Evolutionary conservation across 2,113 vertebrate species (phyloP).

Genomic region (Myotis lucifugus): DNA sequence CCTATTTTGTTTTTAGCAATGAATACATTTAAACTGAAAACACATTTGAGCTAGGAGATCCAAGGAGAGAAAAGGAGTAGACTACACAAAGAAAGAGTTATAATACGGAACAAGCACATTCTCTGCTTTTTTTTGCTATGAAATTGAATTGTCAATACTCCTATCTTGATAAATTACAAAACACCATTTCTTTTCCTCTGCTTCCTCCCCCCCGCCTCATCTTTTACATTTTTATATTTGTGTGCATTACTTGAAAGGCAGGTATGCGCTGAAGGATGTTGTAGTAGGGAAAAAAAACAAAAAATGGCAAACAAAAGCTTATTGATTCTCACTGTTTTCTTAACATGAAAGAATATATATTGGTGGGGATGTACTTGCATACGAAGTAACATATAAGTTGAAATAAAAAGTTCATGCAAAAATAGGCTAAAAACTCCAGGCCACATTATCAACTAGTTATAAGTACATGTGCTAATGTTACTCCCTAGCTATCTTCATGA

Average conservation of each 20-base stretch:
- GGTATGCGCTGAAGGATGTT: background rate
- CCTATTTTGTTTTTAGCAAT: constrained; percentile 53
- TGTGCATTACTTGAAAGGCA: background rate
- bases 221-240: background rate
- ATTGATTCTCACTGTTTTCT: constrained; percentile 7
- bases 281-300: background rate
- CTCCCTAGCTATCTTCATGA: background rate
- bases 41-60: background rate
- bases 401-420: background rate
- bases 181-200: background rate
- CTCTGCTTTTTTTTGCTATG: background rate
- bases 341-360: background rate
- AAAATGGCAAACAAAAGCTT: background rate
- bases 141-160: constrained; percentile 54
- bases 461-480: background rate
- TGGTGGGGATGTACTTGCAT: background rate
- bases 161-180: constrained; percentile 47
- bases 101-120: background rate
- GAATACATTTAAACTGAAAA: constrained; percentile 40
- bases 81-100: background rate
- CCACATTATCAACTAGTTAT: background rate
- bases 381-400: background rate
- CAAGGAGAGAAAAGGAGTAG: background rate
- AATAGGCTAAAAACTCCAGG: background rate
- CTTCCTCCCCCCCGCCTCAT: background rate